Evolutionary conservation across 2,888 invertebrate species (phyloP), one percentile per base, ranked within the genome.

Genomic region (Gisinianus flammeolus): DNA sequence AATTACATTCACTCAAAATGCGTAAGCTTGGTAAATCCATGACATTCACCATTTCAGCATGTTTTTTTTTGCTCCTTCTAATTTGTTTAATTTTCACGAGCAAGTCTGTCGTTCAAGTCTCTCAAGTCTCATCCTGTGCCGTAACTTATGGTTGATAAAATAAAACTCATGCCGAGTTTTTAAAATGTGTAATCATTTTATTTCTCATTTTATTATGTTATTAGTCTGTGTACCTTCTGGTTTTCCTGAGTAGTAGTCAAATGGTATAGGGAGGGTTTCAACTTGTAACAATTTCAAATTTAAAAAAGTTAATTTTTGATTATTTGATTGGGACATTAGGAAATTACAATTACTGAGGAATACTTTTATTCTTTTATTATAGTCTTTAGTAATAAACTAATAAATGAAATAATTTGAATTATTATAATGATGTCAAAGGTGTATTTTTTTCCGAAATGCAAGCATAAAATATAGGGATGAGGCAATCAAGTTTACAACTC

Each of bases 371-470:
- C 44, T 16, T 44, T 44, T 44, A 16, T 44, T 19, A 44, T 44
- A 44, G 12, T 44, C 44, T 44, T 6, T 16, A 44, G 44, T 35
- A 35, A 12, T 35, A 35, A 35, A 8, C 35, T 12, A 35, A 35
- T 8, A 35, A 12, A 5, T 5, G 12, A 35, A 35, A 35, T 35
- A 35, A 8, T 35, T 35, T 35, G 35, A 8, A 35, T 72, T 26
- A 72, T 72, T 58, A n/a, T 72, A 64, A 73, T 73, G 73, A 73
- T 62, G 35, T 73, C 64, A 30, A 64, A 73, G 73, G 73, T 71
- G 64, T 22, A 30, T n/a, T 31, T 28, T 22, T 26, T 67, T 22
- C 16, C 31, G 16, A 52, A 74, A 26, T 19, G 10, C 64, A 30
- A 19, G n/a, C 28, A n/a, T 64, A 64, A 64, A 64, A 64, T 74